Conservation (phyloP, 2,797 vertebrate genomes). For the Mustela erminea region DNA sequence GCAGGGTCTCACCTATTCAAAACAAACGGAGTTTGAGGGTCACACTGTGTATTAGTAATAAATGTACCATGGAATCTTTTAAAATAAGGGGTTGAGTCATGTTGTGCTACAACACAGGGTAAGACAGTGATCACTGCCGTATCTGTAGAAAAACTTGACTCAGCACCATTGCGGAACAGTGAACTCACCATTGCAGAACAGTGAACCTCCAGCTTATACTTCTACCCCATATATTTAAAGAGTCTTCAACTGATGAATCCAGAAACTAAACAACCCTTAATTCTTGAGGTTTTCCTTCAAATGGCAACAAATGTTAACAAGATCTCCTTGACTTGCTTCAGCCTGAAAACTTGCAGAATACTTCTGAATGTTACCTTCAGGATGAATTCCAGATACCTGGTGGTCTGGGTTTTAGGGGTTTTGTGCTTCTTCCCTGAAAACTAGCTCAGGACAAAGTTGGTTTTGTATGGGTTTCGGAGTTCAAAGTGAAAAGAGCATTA, state of each 20-base stretch:
- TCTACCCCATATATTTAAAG: not conserved
- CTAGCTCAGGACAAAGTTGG: not conserved
- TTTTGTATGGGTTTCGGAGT: not conserved
- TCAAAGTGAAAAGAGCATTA: not conserved
- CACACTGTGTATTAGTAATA: not conserved
- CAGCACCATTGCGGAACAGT: not conserved
- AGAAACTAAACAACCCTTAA: not conserved
- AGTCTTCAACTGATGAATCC: not conserved
- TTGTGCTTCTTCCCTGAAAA: not conserved
- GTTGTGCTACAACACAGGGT: not conserved
- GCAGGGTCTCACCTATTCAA: not conserved
- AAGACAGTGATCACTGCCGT: accelerated
- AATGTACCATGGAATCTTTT: not conserved
- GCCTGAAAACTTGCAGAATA: not conserved
- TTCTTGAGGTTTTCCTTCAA: conserved; percentile 1
- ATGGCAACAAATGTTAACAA: not conserved
- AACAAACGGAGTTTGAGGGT: not conserved
- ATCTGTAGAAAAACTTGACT: accelerated
- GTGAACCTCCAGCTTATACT: not conserved
- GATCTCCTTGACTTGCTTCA: not conserved
- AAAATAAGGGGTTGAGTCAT: not conserved
- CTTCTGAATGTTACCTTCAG: not conserved
- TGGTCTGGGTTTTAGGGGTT: not conserved
- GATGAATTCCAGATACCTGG: not conserved
- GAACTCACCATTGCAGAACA: not conserved